phyloP scores from a whole-genome alignment of 1,140 invertebrate species.

The Aradophagus sp. region DNA sequence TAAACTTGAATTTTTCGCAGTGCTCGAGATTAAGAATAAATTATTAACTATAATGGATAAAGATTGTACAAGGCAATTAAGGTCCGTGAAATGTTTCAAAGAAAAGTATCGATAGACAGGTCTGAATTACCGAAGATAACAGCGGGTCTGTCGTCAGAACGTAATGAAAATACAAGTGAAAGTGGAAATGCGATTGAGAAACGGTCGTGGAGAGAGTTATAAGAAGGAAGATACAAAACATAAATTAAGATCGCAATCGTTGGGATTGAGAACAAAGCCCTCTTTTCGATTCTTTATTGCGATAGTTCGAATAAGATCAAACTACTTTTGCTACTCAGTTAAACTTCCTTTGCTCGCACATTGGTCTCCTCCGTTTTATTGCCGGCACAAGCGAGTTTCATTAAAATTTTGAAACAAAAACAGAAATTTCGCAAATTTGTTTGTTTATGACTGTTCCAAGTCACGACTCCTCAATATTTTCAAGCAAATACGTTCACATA shows the following conservation, averaged over 20 bases:
- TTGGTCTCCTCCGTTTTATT: conserved; percentile 52
- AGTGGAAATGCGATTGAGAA: conserved; percentile 12
- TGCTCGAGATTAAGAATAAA: too few species aligned
- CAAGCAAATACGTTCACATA: too few species aligned
- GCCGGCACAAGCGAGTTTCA: conserved; percentile 22
- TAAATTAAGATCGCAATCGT: conserved; percentile 61
- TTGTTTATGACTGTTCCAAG: too few species aligned
- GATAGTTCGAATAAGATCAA: conserved; percentile 62
- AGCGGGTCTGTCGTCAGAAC: conserved; percentile 23
- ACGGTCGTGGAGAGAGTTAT: conserved; percentile 13
- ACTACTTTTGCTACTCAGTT: conserved; percentile 62
- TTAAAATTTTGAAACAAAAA: conserved; percentile 17
- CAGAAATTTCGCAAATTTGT: conserved; percentile 11
- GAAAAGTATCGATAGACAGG: too few species aligned
- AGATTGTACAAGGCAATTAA: too few species aligned
- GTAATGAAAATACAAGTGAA: conserved; percentile 36
- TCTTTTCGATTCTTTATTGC: conserved; percentile 59
- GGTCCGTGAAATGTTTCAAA: too few species aligned
- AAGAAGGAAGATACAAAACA: conserved; percentile 58
- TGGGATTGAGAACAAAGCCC: conserved; percentile 59
- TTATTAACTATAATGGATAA: too few species aligned
- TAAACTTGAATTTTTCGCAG: too few species aligned
- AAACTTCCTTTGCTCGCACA: conserved; percentile 56
- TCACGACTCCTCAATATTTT: too few species aligned
- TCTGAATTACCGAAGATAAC: conserved; percentile 17